Base-by-base conservation (phyloP, 2,113 vertebrate genomes). In the Engraulis encrasicolus region DNA sequence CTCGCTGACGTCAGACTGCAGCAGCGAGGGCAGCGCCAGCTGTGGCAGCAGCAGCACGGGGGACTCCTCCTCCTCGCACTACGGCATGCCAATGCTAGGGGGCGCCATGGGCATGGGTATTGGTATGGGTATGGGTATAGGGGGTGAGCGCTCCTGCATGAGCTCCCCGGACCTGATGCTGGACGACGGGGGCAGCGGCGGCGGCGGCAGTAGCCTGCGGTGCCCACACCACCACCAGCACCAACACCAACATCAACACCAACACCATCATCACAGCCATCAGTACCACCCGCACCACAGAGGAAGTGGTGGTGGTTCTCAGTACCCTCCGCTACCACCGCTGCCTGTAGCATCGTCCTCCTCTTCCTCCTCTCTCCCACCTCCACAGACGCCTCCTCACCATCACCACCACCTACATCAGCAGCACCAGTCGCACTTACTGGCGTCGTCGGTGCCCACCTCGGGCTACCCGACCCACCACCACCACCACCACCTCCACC, bases 1-100 rank as follows among this genome's bases (percentile, higher is more conserved):
- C 88, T 97, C 97, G 0, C 95, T 97, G 0, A 96, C 97, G 18
- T 99, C 98, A 0, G 98, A 99, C 80, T 99, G 98, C 89, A 97
- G 97, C 92, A 99, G 98, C 0, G 98, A 99, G 87, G 96, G 98
- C 89, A 97, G 97, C 48, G 52, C 95, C 88, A 99, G 98, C 86
- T 97, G 97, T 15, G 93, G 96, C 37, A 98, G 97, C 85, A 97
- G 96, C 0, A 97, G 96, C 0, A 95, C 93, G 0, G 98, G n/a
- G n/a, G n/a, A 99, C 83, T 99, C 97, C 0, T 98, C 97, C 0
- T n/a, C n/a, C n/a, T n/a, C n/a, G n/a, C n/a, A n/a, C n/a, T n/a
- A 45, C 40, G 40, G 40, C 40, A 45, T 45, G 4, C 4, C 40
- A 45, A 3, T 45, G 9, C 9, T 9, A 45, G 4, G 40, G 40